Base-by-base conservation (phyloP, 1,140 invertebrate genomes). In the Zelostemma sp. region DNA sequence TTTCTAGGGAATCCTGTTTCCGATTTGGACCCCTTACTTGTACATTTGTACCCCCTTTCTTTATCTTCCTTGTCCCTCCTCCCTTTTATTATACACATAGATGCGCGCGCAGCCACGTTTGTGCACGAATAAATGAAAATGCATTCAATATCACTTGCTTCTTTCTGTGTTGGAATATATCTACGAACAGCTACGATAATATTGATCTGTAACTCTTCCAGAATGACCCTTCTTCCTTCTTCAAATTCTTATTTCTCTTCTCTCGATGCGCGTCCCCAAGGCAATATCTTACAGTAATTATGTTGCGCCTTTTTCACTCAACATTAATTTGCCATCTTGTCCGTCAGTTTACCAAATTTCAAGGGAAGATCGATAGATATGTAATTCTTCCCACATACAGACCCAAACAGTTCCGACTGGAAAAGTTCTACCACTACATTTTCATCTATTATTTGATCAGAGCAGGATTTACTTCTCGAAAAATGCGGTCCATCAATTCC, bases 251-350 rank as follows among this genome's bases (percentile, higher is more conserved):
- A 21, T 11, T 18, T 46, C 45, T 64, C 61, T 65, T 67, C 73
- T 63, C 40, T 31, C 49, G 19, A 68, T 55, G 51, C 56, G 45
- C 62, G 57, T 63, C 60, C 47, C 53, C 51, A 50, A 68, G 60
- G 64, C 58, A 64, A 74, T 75, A 69, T 64, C 69, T 68, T 73
- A 74, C 54, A 75, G 76, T 79, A 82, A 80, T 73, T 69, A 77
- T 75, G 76, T 72, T 58, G 61, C 66, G 47, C 46, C 67, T 75
- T 66, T 62, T 55, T 51, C 58, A 71, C 65, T 74, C 49, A 70
- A 69, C 68, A 71, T 57, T 72, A 70, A 69, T 69, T 67, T 62
- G 55, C 19, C 53, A 14, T 49, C 50, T 15, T 55, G 35, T 25
- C 19, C 25, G 11, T 25, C 46, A 48, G 46, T 1, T 48, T n/a